Conservation (phyloP, 64 coral and sea anemone genomes). For the Montipora capricornis region DNA sequence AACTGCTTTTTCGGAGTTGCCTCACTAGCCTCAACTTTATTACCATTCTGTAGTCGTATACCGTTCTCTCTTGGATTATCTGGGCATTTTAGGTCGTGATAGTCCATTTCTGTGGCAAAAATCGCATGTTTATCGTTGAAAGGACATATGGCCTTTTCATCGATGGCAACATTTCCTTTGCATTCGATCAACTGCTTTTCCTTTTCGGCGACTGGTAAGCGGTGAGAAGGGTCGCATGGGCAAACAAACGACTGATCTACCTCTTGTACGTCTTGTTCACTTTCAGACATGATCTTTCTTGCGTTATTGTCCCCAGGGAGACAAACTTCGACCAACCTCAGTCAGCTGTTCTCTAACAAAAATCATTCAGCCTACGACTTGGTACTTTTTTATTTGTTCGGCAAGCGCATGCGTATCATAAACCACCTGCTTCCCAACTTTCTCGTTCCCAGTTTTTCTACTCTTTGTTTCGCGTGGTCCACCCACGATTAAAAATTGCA, state of each 20-base stretch:
- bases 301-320: conserved; percentile 52
- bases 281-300: conserved; percentile 87
- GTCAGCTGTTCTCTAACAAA: conserved; percentile 95
- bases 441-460: conserved; percentile 36
- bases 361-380: conserved; percentile 95
- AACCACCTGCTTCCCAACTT: conserved; percentile 66
- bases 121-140: conserved; percentile 84
- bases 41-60: conserved; percentile 33
- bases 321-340: conserved; percentile 58
- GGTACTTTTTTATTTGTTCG: conserved; percentile 96
- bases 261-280: conserved; percentile 80
- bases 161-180: conserved; percentile 74
- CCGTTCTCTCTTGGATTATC: conserved; percentile 46
- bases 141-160: conserved; percentile 96
- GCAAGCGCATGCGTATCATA: conserved; percentile 79
- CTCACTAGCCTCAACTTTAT: conserved; percentile 7
- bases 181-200: conserved; percentile 83
- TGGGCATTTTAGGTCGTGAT: conserved; percentile 74
- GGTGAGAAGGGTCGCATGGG: conserved; percentile 75
- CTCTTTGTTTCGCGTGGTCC: too few relatives aligned
- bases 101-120: conserved; percentile 86
- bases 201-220: conserved; percentile 54
- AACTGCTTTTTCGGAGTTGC: neutral
- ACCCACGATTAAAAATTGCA: too few relatives aligned
- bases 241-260: conserved; percentile 58